Percentiles rank a stretch among this genome's conserved stretches.
These are phyloP conservation scores for Manduca sexta DNA, from an alignment of 1,140 invertebrate species.

Conservation along the genomic window DNA sequence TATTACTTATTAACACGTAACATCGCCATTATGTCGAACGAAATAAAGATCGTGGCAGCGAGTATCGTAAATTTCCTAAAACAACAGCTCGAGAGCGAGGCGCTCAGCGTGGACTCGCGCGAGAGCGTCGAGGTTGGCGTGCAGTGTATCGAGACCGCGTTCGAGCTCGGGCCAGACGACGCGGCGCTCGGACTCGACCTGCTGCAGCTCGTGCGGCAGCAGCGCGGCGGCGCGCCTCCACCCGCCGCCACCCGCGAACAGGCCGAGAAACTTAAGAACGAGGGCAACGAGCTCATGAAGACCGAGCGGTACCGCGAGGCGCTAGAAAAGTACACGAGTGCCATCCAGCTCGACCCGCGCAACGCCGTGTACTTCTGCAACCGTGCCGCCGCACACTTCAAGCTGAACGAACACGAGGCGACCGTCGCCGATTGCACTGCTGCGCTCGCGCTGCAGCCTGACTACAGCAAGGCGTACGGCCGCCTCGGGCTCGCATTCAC, in stretches of 20 bases:
- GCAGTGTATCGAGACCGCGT: conserved; percentile 90
- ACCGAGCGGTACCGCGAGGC: conserved; percentile 85
- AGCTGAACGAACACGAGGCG: conserved; percentile 84
- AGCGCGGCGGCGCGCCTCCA: conserved; percentile 13
- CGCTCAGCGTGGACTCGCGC: conserved; percentile 76
- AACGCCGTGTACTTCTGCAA: conserved; percentile 98
- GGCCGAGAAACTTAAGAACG: conserved; percentile 85
- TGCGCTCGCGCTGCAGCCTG: conserved; percentile 90
- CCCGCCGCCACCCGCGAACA: conserved; percentile 40
- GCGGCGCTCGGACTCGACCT: conserved; percentile 55
- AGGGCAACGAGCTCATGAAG: conserved; percentile 93
- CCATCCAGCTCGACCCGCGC: conserved; percentile 86
- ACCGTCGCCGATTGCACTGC: conserved; percentile 93
- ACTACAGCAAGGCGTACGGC: conserved; percentile 96
- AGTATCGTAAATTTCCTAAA: conserved; percentile 66
- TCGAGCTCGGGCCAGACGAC: conserved; percentile 76
- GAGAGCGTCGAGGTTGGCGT: conserved; percentile 87
- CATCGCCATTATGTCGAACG: conserved; percentile 42
- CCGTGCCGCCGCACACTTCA: conserved; percentile 92
- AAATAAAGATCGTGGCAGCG: conserved; percentile 60
- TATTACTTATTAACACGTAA: neutral
- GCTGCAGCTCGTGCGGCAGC: conserved; percentile 65
- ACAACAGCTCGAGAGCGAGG: conserved; percentile 52
- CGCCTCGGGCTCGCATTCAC: conserved; percentile 93
- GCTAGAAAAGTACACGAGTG: conserved; percentile 85